Conservation (phyloP, 2,113 vertebrate species). For the Crocuta crocuta region DNA sequence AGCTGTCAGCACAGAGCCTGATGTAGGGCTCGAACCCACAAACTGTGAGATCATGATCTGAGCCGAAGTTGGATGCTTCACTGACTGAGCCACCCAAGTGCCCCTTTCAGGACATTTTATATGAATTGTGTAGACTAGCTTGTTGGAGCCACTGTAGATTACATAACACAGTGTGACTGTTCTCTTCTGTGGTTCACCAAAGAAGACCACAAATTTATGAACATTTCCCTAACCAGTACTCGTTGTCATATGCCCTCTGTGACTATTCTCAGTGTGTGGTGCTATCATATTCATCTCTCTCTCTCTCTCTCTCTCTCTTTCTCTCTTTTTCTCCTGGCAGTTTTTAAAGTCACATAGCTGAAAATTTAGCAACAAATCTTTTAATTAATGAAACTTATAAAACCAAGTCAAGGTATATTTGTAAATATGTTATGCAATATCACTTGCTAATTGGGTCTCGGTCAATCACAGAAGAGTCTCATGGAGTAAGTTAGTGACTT, state of each 20-base stretch:
- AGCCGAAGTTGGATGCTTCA: no score
- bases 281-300: background rate
- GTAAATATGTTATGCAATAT: background rate
- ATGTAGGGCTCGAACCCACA: no score
- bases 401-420: background rate
- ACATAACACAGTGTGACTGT: background rate
- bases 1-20: no score
- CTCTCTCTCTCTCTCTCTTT: background rate
- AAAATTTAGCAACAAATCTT: background rate
- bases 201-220: background rate
- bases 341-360: background rate
- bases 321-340: background rate
- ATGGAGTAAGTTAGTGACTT: background rate
- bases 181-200: background rate
- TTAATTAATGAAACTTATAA: background rate
- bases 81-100: no score
- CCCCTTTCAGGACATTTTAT: background rate
- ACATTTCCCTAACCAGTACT: background rate
- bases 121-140: background rate
- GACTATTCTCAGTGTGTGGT: background rate
- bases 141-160: background rate
- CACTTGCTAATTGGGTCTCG: background rate
- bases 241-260: fast-evolving
- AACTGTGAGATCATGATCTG: no score
- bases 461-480: background rate